These are phyloP conservation scores for Caenorhabditis macrosperma DNA, from an alignment of 2,888 invertebrate genomes.

Conservation along the genomic window DNA sequence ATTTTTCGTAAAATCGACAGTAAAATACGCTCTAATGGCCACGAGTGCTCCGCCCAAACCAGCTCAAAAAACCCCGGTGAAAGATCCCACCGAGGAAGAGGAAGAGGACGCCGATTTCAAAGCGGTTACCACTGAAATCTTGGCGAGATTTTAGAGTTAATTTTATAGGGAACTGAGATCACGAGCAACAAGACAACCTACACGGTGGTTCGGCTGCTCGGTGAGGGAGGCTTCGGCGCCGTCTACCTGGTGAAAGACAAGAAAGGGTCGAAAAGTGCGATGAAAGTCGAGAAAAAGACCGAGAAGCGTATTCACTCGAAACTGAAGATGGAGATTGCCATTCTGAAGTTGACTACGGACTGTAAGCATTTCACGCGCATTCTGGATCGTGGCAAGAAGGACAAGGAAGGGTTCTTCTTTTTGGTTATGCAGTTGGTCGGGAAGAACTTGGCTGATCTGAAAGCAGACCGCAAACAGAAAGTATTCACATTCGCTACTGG, in stretches of 20 bases:
- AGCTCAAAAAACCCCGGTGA: too few relatives aligned
- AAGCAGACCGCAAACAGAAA: constrained; percentile 38
- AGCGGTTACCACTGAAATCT: too few relatives aligned
- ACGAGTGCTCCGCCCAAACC: too few relatives aligned
- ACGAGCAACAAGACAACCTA: too few relatives aligned
- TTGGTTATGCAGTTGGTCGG: constrained; percentile 75
- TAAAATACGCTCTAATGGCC: too few relatives aligned
- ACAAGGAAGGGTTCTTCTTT: constrained; percentile 72
- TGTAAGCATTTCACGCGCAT: constrained; percentile 73
- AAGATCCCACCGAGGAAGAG: too few relatives aligned
- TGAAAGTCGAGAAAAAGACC: constrained; percentile 66
- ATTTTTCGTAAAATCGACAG: too few relatives aligned
- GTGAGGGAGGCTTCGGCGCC: constrained; percentile 68
- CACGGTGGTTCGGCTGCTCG: too few relatives aligned
- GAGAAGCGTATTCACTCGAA: constrained; percentile 68
- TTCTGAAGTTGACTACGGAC: constrained; percentile 54
- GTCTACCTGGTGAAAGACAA: constrained; percentile 61
- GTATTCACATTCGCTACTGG: constrained; percentile 67
- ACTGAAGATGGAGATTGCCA: constrained; percentile 75
- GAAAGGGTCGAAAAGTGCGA: too few relatives aligned
- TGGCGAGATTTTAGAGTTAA: too few relatives aligned
- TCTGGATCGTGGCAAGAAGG: constrained; percentile 73
- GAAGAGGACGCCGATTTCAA: too few relatives aligned
- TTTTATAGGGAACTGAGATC: too few relatives aligned
- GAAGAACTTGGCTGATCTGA: constrained; percentile 59